Conservation (phyloP, 23 tunicate genomes). For the Halocynthia aurantium region DNA sequence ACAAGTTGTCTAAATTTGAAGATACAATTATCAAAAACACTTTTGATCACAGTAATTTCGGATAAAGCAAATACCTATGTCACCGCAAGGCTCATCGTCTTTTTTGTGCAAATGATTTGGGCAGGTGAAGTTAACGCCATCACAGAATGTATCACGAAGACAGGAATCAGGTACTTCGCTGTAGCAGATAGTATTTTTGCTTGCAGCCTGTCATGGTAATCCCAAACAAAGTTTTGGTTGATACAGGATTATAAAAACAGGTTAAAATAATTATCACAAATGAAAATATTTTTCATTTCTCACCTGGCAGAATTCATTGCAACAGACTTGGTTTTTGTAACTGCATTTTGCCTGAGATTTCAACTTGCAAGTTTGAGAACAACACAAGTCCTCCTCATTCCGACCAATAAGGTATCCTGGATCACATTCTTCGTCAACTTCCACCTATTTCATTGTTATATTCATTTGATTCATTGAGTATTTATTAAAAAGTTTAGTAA, state of each 20-base stretch:
- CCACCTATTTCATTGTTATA: slow-evolving; percentile 32
- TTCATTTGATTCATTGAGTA: too few relatives aligned
- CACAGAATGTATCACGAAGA: slow-evolving; percentile 50
- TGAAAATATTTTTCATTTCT: background rate
- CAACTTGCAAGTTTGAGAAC: slow-evolving; percentile 53
- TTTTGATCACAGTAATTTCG: too few relatives aligned
- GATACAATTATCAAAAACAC: too few relatives aligned
- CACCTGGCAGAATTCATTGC: slow-evolving; percentile 88
- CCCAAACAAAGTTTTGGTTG: background rate
- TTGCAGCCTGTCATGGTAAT: slow-evolving; percentile 2
- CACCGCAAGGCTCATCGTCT: slow-evolving; percentile 68
- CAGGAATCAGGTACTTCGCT: slow-evolving; percentile 51
- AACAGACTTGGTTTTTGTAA: slow-evolving; percentile 56
- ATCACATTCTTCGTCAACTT: slow-evolving; percentile 82
- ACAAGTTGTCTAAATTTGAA: too few relatives aligned
- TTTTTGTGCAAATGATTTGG: slow-evolving; percentile 41
- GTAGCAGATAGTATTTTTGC: slow-evolving; percentile 18
- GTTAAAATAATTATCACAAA: background rate
- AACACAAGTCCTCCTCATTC: slow-evolving; percentile 43
- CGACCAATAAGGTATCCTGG: slow-evolving; percentile 44
- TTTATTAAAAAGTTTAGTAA: too few relatives aligned
- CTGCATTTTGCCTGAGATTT: slow-evolving; percentile 62
- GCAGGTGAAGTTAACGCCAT: slow-evolving; percentile 49
- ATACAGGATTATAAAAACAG: background rate
- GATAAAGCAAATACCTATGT: slow-evolving; percentile 25